Evolutionary conservation across 2,888 invertebrate species (phyloP), one percentile per base, ranked within the genome.

Genomic region (Aphodius sticticus): DNA sequence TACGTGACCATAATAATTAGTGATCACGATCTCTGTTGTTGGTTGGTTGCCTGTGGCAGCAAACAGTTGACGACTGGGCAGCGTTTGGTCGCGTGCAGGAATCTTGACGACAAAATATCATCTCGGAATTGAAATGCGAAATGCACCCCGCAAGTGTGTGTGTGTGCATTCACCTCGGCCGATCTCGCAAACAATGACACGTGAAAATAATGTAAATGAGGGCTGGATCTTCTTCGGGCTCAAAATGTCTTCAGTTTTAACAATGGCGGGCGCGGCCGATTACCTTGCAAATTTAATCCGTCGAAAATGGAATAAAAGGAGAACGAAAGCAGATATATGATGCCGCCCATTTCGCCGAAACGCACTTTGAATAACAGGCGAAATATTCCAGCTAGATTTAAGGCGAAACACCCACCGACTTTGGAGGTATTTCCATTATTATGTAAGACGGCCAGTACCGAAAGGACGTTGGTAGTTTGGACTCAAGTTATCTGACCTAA

Each of bases 1-100:
- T 35, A 78, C 81, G 81, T 79, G 81, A 37, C 16, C 76, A 69
- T 77, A 81, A 79, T 81, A 76, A 12, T 12, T 53, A 53, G 4
- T 53, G 53, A 53, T 53, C 53, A 53, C 53, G 53, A 53, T 12
- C 53, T 53, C 26, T 71, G 26, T 71, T 71, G n/a, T 53, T 53
- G 9, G 53, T 53, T 53, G 2, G 53, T 53, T 53, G 12, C 53
- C 7, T 1, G 53, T 53, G 12, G 12, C 12, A 53, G 53, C 53
- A 53, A 53, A 12, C 12, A 53, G 53, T 53, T 53, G 53, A 9
- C 53, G 12, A 53, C 9, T 53, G 53, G 53, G 7, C 12, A 1
- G 12, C 2, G 3, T 53, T 53, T 53, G 7, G 53, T 53, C 53
- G 53, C 53, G 53, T 53, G 53, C 53, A 53, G 53, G 53, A 53